Conservation (phyloP, 1,140 invertebrate genomes). For the Micrasema longulum region DNA sequence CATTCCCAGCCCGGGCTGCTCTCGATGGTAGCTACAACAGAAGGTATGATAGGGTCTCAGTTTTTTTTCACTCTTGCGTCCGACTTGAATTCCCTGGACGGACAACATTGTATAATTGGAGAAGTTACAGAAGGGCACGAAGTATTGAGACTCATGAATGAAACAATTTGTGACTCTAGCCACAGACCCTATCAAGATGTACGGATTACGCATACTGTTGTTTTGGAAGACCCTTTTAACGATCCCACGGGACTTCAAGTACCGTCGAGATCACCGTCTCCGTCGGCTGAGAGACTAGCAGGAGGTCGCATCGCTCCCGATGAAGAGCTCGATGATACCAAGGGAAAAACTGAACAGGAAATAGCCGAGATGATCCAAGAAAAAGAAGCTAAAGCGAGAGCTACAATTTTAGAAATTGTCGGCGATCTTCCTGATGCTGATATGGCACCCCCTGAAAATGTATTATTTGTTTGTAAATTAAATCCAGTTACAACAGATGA, state of each 20-base stretch:
- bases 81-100: conserved; percentile 92
- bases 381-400: conserved; percentile 94
- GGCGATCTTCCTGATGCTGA: conserved; percentile 98
- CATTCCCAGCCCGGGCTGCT: conserved; percentile 89
- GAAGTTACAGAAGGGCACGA: conserved; percentile 95
- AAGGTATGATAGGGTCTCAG: conserved; percentile 94
- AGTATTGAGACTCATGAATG: conserved; percentile 90
- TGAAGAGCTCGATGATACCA: conserved; percentile 93
- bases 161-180: conserved; percentile 92
- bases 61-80: conserved; percentile 96
- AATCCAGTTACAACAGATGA: conserved; percentile 99
- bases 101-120: conserved; percentile 96
- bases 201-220: conserved; percentile 96
- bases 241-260: conserved; percentile 84
- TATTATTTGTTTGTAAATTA: conserved; percentile 99
- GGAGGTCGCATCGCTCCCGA: conserved; percentile 93
- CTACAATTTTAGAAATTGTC: conserved; percentile 98
- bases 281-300: conserved; percentile 81
- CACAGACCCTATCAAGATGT: conserved; percentile 96
- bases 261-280: conserved; percentile 89
- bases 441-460: conserved; percentile 98
- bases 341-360: conserved; percentile 86
- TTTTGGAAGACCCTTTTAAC: conserved; percentile 96
- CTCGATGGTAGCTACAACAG: conserved; percentile 96
- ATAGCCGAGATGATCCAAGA: conserved; percentile 90